These are phyloP conservation scores for Bombylius major DNA, from an alignment of 2,888 invertebrate genomes.

Conservation along the genomic window DNA sequence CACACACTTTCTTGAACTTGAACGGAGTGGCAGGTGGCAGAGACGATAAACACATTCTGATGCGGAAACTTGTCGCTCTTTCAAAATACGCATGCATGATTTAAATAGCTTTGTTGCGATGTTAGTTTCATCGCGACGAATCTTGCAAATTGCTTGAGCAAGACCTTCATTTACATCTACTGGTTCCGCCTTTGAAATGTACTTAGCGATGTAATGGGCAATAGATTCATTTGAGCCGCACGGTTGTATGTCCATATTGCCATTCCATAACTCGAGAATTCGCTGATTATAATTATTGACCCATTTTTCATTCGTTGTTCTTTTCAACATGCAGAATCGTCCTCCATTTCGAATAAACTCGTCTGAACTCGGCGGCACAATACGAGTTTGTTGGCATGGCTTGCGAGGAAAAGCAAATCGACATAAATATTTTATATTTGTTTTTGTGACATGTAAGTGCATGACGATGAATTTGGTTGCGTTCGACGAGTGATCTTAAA, in stretches of 20 bases:
- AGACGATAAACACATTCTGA: constrained; percentile 16
- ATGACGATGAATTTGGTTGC: too few relatives aligned
- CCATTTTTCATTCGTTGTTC: constrained; percentile 11
- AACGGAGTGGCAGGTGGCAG: constrained; percentile 7
- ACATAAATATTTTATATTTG: too few relatives aligned
- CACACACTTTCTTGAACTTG: constrained; percentile 14
- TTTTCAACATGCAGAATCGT: constrained; percentile 7
- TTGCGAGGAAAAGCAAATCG: too few relatives aligned
- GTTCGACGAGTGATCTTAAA: too few relatives aligned
- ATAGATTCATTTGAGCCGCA: constrained; percentile 20
- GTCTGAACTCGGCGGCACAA: too few relatives aligned
- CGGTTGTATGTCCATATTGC: constrained; percentile 22
- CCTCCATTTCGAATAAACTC: constrained; percentile 8
- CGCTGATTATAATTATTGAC: constrained; percentile 17
- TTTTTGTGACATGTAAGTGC: too few relatives aligned
- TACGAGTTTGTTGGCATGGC: too few relatives aligned
- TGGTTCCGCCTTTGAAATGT: constrained; percentile 10
- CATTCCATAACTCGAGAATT: constrained; percentile 15
- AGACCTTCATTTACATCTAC: background rate
- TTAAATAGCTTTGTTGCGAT: constrained; percentile 19
- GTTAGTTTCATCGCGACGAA: constrained; percentile 15
- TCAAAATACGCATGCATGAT: constrained; percentile 21
- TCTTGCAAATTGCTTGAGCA: constrained; percentile 17
- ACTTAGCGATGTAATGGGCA: constrained; percentile 15
- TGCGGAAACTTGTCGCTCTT: constrained; percentile 22